Evolutionary conservation across 2,113 vertebrate species (phyloP).

Genomic region (Xenopus laevis): DNA sequence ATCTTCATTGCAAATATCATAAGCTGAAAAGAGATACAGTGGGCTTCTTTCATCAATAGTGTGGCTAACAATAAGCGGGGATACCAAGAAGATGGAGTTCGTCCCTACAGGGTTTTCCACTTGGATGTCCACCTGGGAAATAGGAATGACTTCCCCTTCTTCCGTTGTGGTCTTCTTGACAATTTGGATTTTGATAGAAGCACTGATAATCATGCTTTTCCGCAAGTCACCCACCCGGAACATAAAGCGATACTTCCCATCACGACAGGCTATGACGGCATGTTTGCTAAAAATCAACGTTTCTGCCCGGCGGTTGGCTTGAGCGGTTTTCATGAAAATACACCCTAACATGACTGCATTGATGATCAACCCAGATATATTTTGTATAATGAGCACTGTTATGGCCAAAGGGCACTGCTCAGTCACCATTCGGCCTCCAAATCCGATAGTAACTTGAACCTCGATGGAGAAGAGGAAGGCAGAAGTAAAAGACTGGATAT

Average conservation of each 20-base stretch:
- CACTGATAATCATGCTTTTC: conserved; percentile 82
- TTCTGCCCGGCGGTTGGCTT: conserved; percentile 76
- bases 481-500: conserved; percentile 76
- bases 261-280: conserved; percentile 69
- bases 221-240: conserved; percentile 75
- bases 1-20: conserved; percentile 64
- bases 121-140: conserved; percentile 77
- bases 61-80: conserved; percentile 77
- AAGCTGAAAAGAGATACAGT: conserved; percentile 69
- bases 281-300: conserved; percentile 77
- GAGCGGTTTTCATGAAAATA: conserved; percentile 81
- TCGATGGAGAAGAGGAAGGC: conserved; percentile 81
- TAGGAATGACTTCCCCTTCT: conserved; percentile 73
- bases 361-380: conserved; percentile 75
- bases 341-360: conserved; percentile 80
- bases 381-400: conserved; percentile 73
- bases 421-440: conserved; percentile 76
- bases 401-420: conserved; percentile 77
- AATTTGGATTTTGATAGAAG: conserved; percentile 75
- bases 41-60: conserved; percentile 73
- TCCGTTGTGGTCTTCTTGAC: conserved; percentile 69
- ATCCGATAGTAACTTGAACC: conserved; percentile 80
- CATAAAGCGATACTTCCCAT: conserved; percentile 72
- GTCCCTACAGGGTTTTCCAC: conserved; percentile 77
- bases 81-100: conserved; percentile 77